Evolutionary conservation across 2,113 vertebrate genomes (phyloP), one percentile per base, ranked within the genome.

Genomic region (Ascaphus truei): DNA sequence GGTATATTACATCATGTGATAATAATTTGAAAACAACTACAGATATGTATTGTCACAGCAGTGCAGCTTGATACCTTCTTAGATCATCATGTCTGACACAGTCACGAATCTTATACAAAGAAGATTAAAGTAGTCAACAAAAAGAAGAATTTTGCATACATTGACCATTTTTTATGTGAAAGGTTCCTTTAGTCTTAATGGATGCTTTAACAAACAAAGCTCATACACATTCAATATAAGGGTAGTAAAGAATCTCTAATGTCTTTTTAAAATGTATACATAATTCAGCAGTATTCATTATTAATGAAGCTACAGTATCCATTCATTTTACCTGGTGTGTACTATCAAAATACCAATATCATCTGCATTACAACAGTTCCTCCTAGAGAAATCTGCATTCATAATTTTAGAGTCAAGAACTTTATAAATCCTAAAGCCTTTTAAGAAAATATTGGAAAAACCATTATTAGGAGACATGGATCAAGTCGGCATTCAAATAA

Each of bases 311-410:
- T 51, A 61, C 67, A 37, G 45, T 51, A 52, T 62, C 72, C 25
- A 60, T 36, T 63, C 67, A 69, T 73, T n/a, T 79, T 82, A 77
- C 50, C 23, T 78, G 58, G 59, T 64, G 58, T 37, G 33, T 47
- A 33, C 68, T 53, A 57, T 78, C 29, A 71, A 68, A 74, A 74
- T 63, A 31, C 68, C 63, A 27, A 15, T 75, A 52, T 69, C 62
- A 18, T 30, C 39, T 33, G 8, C 37, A 60, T 6, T 31, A 69
- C 61, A 36, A 33, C 56, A 29, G 16, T 23, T 52, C 45, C 45
- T 61, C 30, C 26, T 22, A 39, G 56, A 26, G 31, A 69, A 41
- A 51, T 68, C 52, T 52, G 60, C 67, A 69, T 61, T 69, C 56
- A 61, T 51, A 69, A 69, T 61, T 69, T 58, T 52, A 20, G 7